Base-by-base conservation (phyloP, 2,113 vertebrate species). In the Herpailurus yagouaroundi region DNA sequence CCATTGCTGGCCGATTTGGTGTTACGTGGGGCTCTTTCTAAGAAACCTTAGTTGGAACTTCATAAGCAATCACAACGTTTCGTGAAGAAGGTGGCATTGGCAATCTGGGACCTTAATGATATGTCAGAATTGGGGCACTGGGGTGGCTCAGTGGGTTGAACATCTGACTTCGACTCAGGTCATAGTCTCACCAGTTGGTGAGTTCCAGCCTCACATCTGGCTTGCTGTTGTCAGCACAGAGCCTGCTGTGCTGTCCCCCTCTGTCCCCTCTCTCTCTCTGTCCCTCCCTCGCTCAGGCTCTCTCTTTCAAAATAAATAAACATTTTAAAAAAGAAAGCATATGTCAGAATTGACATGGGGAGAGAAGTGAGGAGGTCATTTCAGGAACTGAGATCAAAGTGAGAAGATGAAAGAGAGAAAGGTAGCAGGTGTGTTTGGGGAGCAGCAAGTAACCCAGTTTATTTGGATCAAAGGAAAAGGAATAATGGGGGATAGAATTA, bases 401-500 rank as follows among this genome's bases (percentile, higher is more conserved):
- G 52, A 87, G 60, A 41, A 86, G 68, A 86, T 38, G 45, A 31
- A 60, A 85, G 36, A 77, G 7, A 68, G 8, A 95, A 90, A 83
- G 63, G 31, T 21, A 31, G 66, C 52, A 52, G 48, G 33, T 94
- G 36, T 96, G 23, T 81, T 63, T 87, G 48, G n/a, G n/a, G 60
- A 94, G 64, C 2, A 4, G 29, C 64, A 89, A 88, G 16, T 52
- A 94, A n/a, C 38, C 90, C 11, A 48, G 8, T 55, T 90, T 93
- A 89, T 76, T 74, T 95, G 57, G n/a, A 88, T 91, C 73, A 89
- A 82, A 96, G 66, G 76, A 48, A 95, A 86, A 57, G 9, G 66
- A 89, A 89, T 74, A 93, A 89, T 55, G 18, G 33, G 63, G 55
- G 19, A 52, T 45, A 74, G 73, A 87, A 41, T 90, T 48, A 90